Evolutionary conservation across 2,888 invertebrate species (phyloP).

Genomic region (Spisula solida): DNA sequence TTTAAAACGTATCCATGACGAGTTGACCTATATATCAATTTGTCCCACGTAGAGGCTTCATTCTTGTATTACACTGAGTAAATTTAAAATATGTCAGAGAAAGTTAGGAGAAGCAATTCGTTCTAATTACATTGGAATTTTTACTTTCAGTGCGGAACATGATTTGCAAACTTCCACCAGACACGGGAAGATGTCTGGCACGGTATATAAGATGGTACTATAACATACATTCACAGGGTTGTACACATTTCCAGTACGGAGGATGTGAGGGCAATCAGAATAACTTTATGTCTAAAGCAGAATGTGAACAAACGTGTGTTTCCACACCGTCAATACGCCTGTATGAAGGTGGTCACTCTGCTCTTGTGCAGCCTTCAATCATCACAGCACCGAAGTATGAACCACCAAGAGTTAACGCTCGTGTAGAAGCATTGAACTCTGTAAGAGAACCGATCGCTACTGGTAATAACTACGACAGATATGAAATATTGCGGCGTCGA

Average conservation of each 20-base stretch:
- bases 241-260: conserved; percentile 81
- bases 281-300: conserved; percentile 79
- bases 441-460: conserved; percentile 44
- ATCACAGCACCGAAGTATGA: conserved; percentile 67
- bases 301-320: conserved; percentile 79
- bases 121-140: too few relatives aligned
- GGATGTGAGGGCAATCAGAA: conserved; percentile 83
- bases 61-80: too few relatives aligned
- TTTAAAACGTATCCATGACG: too few relatives aligned
- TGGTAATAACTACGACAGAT: conserved; percentile 56
- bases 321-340: conserved; percentile 62
- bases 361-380: conserved; percentile 63
- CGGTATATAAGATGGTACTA: conserved; percentile 82
- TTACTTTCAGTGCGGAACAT: conserved; percentile 73
- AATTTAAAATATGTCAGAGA: too few relatives aligned
- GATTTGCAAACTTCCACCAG: conserved; percentile 79
- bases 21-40: too few relatives aligned
- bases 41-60: too few relatives aligned
- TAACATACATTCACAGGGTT: conserved; percentile 80
- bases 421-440: conserved; percentile 66
- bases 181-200: conserved; percentile 79
- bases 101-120: too few relatives aligned
- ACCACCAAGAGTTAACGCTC: conserved; percentile 55
- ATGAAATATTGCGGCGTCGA: conserved; percentile 51
- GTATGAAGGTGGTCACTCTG: conserved; percentile 56